Base-by-base conservation (phyloP, 2,888 invertebrate genomes). In the Cylindroiulus punctatus region DNA sequence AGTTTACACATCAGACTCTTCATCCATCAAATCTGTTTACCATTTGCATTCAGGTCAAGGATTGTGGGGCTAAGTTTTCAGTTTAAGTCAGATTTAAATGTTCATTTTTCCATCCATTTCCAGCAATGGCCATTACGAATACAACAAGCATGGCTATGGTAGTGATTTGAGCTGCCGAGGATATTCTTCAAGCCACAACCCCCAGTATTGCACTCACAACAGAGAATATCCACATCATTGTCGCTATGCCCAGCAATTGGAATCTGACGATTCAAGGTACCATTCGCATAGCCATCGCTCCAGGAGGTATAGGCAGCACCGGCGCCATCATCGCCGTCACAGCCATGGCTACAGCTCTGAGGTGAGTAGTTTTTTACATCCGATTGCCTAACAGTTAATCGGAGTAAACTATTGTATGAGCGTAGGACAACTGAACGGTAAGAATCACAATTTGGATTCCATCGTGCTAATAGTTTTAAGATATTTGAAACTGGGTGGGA, bases 271-370 rank as follows among this genome's bases (percentile, higher is more conserved):
- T 26, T 65, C 87, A n/a, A 81, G 87, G 83, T 87, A 87, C 84
- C 87, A 84, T 82, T 87, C 87, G 57, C 82, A 81, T 32, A 85
- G 85, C 83, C 85, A 85, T 32, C 87, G 57, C 17, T 57, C 81
- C 17, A 32, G 85, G 19, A 87, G 84, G 30, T 52, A 83, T 17
- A 85, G 83, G 44, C 32, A 32, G 30, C 87, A 81, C n/a, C 85
- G 76, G 26, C 87, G 32, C 22, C 44, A 84, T 26, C 85, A 84
- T 30, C 87, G 42, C 40, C 83, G 22, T n/a, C 83, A 83, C 83
- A 83, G 83, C 36, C 83, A 44, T 83, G 83, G 83, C 40, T 83
- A 83, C 83, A 83, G 83, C 83, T 83, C 83, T 83, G 83, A 83
- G 83, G 83, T 83, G 36, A 83, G 83, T 83, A 83, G 36, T 22